These are phyloP conservation scores for Phymorhynchus buccinoides DNA, from an alignment of 1,140 invertebrate genomes.

Conservation along the genomic window DNA sequence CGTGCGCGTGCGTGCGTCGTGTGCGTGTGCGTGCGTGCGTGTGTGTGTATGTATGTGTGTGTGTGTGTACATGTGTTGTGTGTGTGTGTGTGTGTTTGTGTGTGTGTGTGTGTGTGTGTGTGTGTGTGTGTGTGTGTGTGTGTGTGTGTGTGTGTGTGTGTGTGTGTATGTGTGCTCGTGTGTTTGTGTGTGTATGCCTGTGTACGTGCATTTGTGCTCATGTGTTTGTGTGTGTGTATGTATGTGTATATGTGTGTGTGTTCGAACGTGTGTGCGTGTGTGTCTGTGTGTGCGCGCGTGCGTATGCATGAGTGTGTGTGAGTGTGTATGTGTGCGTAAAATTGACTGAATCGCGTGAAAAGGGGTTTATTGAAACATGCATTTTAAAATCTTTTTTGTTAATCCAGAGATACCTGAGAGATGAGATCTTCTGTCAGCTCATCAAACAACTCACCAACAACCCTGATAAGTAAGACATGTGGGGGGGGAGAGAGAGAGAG, in stretches of 20 bases:
- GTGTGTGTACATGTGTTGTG: slow-evolving; percentile 6
- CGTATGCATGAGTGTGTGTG: neutral
- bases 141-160: slow-evolving; percentile 23
- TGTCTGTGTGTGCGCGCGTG: slow-evolving; percentile 12
- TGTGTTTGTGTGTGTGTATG: slow-evolving; percentile 15
- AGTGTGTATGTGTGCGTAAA: slow-evolving; percentile 1
- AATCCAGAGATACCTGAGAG: slow-evolving; percentile 56
- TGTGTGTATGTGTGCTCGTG: slow-evolving; percentile 1
- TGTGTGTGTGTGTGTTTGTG: neutral
- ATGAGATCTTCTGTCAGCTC: slow-evolving; percentile 64
- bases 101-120: slow-evolving; percentile 26
- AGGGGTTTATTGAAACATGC: no score
- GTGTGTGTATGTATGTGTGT: slow-evolving; percentile 17
- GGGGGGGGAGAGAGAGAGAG: neutral
- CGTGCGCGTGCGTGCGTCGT: neutral
- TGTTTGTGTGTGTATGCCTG: slow-evolving; percentile 16
- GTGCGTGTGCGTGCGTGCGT: slow-evolving; percentile 18
- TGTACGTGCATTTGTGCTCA: neutral
- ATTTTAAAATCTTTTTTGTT: no score
- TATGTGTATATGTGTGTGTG: slow-evolving; percentile 20
- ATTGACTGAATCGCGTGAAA: no score
- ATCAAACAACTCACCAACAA: slow-evolving; percentile 63
- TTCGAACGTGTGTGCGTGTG: slow-evolving; percentile 9
- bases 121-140: slow-evolving; percentile 22
- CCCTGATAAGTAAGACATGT: slow-evolving; percentile 53